These are phyloP conservation scores for Camponotus fellah DNA, from an alignment of 2,888 invertebrate genomes.

Conservation along the genomic window DNA sequence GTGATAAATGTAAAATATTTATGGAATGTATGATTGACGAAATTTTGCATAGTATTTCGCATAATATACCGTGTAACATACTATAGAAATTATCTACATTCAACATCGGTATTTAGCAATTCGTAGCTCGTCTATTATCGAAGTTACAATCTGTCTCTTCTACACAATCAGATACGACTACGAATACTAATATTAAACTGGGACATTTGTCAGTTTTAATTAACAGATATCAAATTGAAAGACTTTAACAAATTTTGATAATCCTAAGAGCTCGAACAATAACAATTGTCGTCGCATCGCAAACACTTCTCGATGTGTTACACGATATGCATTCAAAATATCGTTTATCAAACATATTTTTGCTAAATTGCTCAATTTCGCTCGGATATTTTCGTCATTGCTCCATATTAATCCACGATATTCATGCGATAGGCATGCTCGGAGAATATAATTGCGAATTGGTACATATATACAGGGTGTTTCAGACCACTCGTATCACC, in stretches of 20 bases:
- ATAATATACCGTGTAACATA: neutral
- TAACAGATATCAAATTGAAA: slow-evolving; percentile 53
- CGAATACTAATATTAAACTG: slow-evolving; percentile 57
- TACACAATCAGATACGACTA: slow-evolving; percentile 47
- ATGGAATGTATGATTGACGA: slow-evolving; percentile 1
- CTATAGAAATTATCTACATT: neutral
- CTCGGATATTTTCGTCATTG: slow-evolving; percentile 9
- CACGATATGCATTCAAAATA: neutral
- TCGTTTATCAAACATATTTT: neutral
- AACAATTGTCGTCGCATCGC: slow-evolving; percentile 42
- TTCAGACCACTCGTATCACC: no score
- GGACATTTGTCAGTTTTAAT: slow-evolving; percentile 69
- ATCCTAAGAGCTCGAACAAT: slow-evolving; percentile 32
- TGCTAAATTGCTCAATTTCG: neutral
- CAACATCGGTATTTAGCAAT: neutral
- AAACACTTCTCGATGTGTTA: slow-evolving; percentile 33
- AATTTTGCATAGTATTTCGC: neutral
- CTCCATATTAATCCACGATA: slow-evolving; percentile 27
- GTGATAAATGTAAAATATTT: slow-evolving; percentile 25
- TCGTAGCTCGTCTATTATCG: slow-evolving; percentile 41
- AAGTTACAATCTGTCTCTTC: slow-evolving; percentile 61
- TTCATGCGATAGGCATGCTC: slow-evolving; percentile 19
- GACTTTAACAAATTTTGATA: neutral
- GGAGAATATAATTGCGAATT: slow-evolving; percentile 36
- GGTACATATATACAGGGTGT: neutral